phyloP scores from a whole-genome alignment of 2,113 vertebrate species.

The Pseudorectes ferrugineus region DNA sequence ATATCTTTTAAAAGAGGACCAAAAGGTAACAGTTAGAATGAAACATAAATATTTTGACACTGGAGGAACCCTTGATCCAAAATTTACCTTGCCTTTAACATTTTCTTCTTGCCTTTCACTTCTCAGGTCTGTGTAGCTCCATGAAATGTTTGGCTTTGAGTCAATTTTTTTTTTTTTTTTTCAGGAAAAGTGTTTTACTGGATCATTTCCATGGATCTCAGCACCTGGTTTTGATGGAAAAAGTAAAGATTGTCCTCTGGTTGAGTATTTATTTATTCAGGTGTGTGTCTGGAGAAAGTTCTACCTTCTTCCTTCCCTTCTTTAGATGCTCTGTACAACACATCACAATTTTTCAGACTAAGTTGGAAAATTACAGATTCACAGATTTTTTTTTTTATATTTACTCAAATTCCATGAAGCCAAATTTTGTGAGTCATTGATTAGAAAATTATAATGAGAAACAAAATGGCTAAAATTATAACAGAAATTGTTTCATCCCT shows the following conservation, averaged over 20 bases:
- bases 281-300: neutral
- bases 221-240: neutral
- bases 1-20: neutral
- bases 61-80: neutral
- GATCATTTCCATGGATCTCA: neutral
- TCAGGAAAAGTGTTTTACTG: neutral
- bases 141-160: neutral
- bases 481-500: rapidly evolving
- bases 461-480: neutral
- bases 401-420: neutral
- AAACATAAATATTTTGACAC: conserved; percentile 18
- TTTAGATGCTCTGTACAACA: neutral
- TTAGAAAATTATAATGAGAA: neutral
- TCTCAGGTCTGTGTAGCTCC: neutral
- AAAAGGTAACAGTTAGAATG: neutral
- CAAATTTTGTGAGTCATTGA: neutral
- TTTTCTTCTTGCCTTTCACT: neutral
- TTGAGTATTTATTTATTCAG: neutral
- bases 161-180: neutral
- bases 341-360: neutral
- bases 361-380: neutral
- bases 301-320: neutral
- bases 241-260: neutral
- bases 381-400: neutral
- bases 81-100: neutral